Evolutionary conservation across 2,797 vertebrate genomes (phyloP).

Genomic region (Novumbra hubbsi): DNA sequence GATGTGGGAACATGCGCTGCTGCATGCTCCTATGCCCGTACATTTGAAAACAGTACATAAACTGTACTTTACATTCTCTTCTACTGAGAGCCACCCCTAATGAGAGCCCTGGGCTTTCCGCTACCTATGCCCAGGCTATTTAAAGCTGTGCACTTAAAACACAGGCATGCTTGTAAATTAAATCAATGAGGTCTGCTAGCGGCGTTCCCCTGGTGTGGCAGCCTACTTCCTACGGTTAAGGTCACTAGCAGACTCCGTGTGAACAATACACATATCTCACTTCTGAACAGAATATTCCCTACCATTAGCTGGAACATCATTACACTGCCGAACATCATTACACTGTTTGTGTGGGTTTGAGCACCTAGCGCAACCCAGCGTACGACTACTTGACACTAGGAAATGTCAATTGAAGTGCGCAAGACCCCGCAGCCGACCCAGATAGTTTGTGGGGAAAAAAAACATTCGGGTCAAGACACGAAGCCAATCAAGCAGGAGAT

Average conservation of each 20-base stretch:
- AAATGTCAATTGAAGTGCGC: background rate
- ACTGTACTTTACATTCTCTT: conserved; percentile 32
- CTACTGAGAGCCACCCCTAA: conserved; percentile 38
- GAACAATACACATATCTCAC: background rate
- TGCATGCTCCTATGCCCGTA: conserved; percentile 8
- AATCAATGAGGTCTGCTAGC: conserved; percentile 34
- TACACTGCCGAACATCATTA: background rate
- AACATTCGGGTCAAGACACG: background rate
- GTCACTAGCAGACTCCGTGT: conserved; percentile 16
- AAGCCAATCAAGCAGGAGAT: background rate
- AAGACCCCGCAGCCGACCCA: background rate
- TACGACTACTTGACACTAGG: background rate
- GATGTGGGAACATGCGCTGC: background rate
- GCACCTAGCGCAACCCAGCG: background rate
- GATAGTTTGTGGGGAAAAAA: background rate
- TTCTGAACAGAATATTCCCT: background rate
- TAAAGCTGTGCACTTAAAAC: conserved; percentile 52
- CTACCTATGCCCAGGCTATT: conserved; percentile 46
- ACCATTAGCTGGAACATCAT: background rate
- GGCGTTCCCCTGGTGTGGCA: conserved; percentile 8
- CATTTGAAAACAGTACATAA: conserved; percentile 14
- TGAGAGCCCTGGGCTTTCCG: conserved; percentile 26
- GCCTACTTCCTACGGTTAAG: conserved; percentile 29
- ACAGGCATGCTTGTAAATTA: conserved; percentile 38
- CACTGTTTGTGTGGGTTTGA: background rate